phyloP scores from a whole-genome alignment of 2,888 invertebrate genomes.

The Ophion ventricosus region DNA sequence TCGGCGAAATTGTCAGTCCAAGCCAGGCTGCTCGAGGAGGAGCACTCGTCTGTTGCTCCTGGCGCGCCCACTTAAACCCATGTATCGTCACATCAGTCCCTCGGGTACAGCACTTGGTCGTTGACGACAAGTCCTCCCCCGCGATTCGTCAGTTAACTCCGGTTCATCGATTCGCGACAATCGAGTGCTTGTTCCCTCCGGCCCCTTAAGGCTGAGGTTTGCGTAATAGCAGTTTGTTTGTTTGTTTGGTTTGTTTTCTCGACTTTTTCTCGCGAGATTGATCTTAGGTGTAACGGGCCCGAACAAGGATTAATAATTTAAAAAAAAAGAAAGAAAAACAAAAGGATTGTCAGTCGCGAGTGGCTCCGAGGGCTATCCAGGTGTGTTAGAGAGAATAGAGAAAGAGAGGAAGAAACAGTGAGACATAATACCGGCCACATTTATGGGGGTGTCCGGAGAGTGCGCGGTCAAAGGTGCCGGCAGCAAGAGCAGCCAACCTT shows the following conservation, averaged over 20 bases:
- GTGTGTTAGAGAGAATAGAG: constrained; percentile 12
- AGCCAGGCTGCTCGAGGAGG: constrained; percentile 76
- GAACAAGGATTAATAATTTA: constrained; percentile 29
- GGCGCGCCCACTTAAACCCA: not conserved
- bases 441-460: constrained; percentile 83
- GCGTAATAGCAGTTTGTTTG: too few species aligned
- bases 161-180: not conserved
- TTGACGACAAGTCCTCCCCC: not conserved
- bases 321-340: too few species aligned
- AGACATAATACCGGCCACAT: constrained; percentile 72
- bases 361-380: constrained; percentile 18
- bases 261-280: too few species aligned
- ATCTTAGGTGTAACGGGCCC: too few species aligned
- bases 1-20: constrained; percentile 78
- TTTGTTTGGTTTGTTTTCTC: too few species aligned
- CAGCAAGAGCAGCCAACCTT: constrained; percentile 79
- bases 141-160: not conserved
- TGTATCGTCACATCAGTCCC: not conserved
- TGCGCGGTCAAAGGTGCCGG: constrained; percentile 80
- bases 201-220: too few species aligned
- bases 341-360: not conserved
- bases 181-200: too few species aligned
- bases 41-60: constrained; percentile 57
- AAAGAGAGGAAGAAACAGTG: constrained; percentile 28
- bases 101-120: not conserved